Evolutionary conservation across 2,888 invertebrate species (phyloP), one percentile per base, ranked within the genome.

Genomic region (Vesta saturnalis): DNA sequence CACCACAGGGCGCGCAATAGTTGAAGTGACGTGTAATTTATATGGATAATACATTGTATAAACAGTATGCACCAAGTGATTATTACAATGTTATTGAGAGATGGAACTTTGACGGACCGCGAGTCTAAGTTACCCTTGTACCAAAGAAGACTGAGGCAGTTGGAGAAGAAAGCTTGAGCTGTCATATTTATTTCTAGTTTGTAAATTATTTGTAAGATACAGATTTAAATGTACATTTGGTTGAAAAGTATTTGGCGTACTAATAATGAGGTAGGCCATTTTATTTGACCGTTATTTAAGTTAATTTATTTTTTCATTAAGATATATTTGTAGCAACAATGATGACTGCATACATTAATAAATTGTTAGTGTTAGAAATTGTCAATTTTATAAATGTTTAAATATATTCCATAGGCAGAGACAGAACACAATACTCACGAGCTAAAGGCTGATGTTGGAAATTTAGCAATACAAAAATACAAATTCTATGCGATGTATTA

Each of bases 71-170:
- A 89, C 88, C 83, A 86, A 87, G 74, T 89, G 88, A 61, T 55
- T 19, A 56, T 54, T 30, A 54, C 58, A 47, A 60, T 69, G 66
- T 70, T 56, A 30, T 30, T 10, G 61, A 66, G 62, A 59, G 64
- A 23, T 46, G 59, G 60, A 64, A 64, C 60, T 63, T 64, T 67
- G 63, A 61, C 58, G 83, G 89, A 83, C 80, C 81, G 62, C 79
- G 83, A 49, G 78, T 81, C 81, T 83, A 77, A 83, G 86, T 86
- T 86, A 86, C 86, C 86, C 77, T 77, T 83, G 82, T 84, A 86
- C 86, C 86, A 87, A 87, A 87, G 86, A 87, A 87, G 87, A 86
- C 86, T 87, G 86, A 86, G 79, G 74, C 80, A 81, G 81, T 77
- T 77, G 77, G 74, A 77, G 75, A 70, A 77, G 75, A 76, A 71